These are phyloP conservation scores for Chloebia gouldiae DNA, from an alignment of 2,113 vertebrate species.

Conservation along the genomic window DNA sequence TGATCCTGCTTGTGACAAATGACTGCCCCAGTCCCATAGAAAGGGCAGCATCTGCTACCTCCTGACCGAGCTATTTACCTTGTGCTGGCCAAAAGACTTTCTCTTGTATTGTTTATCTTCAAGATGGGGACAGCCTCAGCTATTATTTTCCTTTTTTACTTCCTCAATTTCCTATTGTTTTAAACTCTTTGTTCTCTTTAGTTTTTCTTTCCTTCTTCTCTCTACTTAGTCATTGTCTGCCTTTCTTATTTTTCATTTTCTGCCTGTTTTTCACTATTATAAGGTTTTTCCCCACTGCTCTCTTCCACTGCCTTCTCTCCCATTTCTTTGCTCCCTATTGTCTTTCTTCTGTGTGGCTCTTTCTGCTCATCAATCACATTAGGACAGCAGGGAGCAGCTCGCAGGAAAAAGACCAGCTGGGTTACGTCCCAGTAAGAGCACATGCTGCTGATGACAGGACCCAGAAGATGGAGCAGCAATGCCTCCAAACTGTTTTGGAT, in stretches of 20 bases:
- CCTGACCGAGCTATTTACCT: neutral
- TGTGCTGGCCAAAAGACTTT: neutral
- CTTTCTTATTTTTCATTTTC: neutral
- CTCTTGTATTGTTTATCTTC: neutral
- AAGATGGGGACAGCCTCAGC: neutral
- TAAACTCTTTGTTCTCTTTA: neutral
- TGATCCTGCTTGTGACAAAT: neutral
- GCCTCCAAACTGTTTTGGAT: neutral
- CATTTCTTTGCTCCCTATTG: neutral
- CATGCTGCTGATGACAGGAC: neutral
- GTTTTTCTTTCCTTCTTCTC: neutral
- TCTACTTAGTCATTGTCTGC: rapidly evolving
- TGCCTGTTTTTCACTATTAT: neutral
- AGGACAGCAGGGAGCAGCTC: rapidly evolving
- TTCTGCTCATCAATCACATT: neutral
- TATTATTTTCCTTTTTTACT: neutral
- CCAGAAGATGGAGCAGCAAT: neutral
- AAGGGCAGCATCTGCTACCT: neutral
- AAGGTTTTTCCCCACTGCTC: neutral
- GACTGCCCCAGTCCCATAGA: neutral
- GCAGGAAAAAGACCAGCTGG: neutral
- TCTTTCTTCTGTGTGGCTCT: neutral
- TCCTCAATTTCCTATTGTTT: neutral
- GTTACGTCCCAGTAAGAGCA: neutral
- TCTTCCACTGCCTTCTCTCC: neutral